A percentile compares a stretch with the other conserved stretches of the same genome.
Evolutionary conservation across 2,797 vertebrate genomes (phyloP).

Genomic region (Rhinogobio ventralis): DNA sequence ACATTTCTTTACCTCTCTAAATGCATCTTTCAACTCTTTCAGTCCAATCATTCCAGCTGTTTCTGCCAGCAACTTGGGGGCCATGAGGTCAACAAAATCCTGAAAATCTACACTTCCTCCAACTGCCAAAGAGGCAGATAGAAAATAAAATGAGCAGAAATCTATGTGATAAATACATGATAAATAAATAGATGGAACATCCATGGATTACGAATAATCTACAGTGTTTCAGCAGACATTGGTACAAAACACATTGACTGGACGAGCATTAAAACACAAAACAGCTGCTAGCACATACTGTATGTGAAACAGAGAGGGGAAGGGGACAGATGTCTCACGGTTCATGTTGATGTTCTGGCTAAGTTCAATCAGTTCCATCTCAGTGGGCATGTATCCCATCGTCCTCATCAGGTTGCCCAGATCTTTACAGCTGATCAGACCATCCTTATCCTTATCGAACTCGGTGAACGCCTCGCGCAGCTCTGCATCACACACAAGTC

Average conservation of each 20-base stretch:
- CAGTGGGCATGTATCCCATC: constrained; percentile 98
- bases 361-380: constrained; percentile 97
- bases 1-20: constrained; percentile 73
- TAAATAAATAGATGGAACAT: neutral
- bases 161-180: neutral
- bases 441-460: constrained; percentile 92
- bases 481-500: constrained; percentile 76
- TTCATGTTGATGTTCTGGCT: constrained; percentile 96
- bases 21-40: constrained; percentile 81
- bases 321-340: constrained; percentile 67
- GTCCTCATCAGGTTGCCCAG: constrained; percentile 97
- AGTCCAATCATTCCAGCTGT: constrained; percentile 82
- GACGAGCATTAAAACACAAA: neutral
- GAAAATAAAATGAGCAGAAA: neutral
- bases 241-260: neutral
- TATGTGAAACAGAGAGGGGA: neutral
- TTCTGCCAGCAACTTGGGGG: constrained; percentile 80
- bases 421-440: constrained; percentile 93
- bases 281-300: neutral
- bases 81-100: constrained; percentile 81
- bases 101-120: constrained; percentile 80
- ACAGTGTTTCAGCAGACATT: neutral
- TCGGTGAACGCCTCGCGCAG: constrained; percentile 91
- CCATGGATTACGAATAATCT: constrained; percentile 14
- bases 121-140: constrained; percentile 63